Base-by-base conservation (phyloP, 2,888 invertebrate species). In the Xanthia icteritia region DNA sequence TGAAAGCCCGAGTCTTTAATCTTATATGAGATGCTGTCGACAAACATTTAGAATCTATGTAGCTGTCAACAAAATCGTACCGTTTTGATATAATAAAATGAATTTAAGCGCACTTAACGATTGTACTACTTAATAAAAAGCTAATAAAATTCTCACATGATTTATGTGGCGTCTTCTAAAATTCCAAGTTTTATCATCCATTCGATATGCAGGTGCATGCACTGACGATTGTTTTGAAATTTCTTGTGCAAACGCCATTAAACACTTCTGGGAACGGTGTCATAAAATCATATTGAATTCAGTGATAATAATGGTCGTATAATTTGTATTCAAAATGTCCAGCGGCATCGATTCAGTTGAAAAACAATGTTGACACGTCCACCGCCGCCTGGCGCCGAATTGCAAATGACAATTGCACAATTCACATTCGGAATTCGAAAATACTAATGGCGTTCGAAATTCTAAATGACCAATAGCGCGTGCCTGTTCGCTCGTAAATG, bases 251-350 rank as follows among this genome's bases (percentile, higher is more conserved):
- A 94, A 92, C 92, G 92, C 84, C 91, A 91, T 93, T 92, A 93
- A 94, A 92, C 91, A 91, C 87, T 94, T 95, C 94, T 91, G 82
- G 84, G 94, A 94, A 92, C 87, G 87, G 83, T 78, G 82, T 91
- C 91, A 92, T 92, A 92, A 92, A 92, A 92, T 91, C 89, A 90
- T 90, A 92, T 94, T 92, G 91, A 91, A 92, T 92, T 90, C 90
- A 88, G 83, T 89, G 79, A 88, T 90, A 89, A 90, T 91, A 91
- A 90, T 93, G 90, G 82, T 81, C 78, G 77, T 84, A 90, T 91
- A 92, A 95, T 95, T 95, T 93, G 95, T 95, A 95, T 95, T 94
- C 95, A 93, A 91, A 92, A 92, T 92, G 94, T 92, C 89, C 85
- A 89, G 88, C 91, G 89, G 89, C 89, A 87, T 91, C 91, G 90